Conservation (phyloP, 1,140 invertebrate species). For the Ylistrum balloti region DNA sequence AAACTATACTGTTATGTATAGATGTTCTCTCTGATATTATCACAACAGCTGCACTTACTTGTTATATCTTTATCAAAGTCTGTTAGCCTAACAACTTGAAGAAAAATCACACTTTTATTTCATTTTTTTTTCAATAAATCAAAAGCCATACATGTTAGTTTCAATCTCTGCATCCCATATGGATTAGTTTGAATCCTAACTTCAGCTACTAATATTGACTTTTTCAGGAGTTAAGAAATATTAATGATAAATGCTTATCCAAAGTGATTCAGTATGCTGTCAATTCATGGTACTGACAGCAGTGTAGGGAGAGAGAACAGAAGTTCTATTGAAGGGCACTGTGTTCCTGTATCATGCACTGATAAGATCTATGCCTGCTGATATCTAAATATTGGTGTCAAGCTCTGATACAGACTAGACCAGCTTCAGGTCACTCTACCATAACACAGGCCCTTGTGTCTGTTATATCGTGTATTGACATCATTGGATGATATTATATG, state of each 20-base stretch:
- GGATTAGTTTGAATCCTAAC: background rate
- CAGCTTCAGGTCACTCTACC: background rate
- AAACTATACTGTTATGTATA: constrained; percentile 11
- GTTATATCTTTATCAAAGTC: background rate
- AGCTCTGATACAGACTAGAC: background rate
- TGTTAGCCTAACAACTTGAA: background rate
- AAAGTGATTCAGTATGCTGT: background rate
- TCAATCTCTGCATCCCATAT: background rate
- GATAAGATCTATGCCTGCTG: constrained; percentile 10
- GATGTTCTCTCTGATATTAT: background rate
- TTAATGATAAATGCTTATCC: too few relatives aligned
- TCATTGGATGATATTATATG: background rate
- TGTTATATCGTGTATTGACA: background rate
- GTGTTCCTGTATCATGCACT: background rate
- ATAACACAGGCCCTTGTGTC: background rate
- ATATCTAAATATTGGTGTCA: constrained; percentile 40
- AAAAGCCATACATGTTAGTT: background rate
- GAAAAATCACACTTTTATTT: background rate
- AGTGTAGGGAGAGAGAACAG: background rate
- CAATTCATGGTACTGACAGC: background rate
- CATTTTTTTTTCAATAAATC: background rate
- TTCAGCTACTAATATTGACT: too few relatives aligned
- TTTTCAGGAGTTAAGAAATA: too few relatives aligned
- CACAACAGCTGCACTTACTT: background rate
- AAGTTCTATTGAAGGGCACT: background rate